Conservation (phyloP, 2,113 vertebrate genomes). For the Guaruba guarouba region DNA sequence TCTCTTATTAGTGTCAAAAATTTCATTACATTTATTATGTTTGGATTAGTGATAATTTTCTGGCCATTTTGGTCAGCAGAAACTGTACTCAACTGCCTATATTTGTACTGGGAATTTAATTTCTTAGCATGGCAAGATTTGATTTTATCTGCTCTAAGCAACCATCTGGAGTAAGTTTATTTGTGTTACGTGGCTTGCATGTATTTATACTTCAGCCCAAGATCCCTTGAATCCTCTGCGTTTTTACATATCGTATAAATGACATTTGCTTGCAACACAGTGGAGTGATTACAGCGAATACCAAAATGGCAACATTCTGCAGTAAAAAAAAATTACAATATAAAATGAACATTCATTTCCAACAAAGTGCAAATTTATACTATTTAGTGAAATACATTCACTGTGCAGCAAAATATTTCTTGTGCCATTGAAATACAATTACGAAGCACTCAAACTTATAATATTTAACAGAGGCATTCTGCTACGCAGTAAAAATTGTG, state of each 20-base stretch:
- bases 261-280: constrained; percentile 72
- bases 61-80: constrained; percentile 55
- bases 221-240: constrained; percentile 69
- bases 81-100: constrained; percentile 19
- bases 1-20: not conserved
- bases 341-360: constrained; percentile 76
- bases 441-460: constrained; percentile 55
- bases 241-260: constrained; percentile 71
- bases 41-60: constrained; percentile 56
- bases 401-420: constrained; percentile 55
- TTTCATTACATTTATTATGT: constrained; percentile 47
- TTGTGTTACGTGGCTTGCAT: constrained; percentile 70
- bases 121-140: constrained; percentile 61
- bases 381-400: constrained; percentile 64
- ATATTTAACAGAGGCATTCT: constrained; percentile 55
- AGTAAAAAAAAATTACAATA: constrained; percentile 64
- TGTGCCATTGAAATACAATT: constrained; percentile 68
- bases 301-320: constrained; percentile 71
- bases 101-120: constrained; percentile 64
- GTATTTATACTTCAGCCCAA: constrained; percentile 72
- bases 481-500: constrained; percentile 31
- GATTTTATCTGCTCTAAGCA: constrained; percentile 70
- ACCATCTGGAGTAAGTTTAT: constrained; percentile 78
- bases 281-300: constrained; percentile 73
- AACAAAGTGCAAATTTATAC: constrained; percentile 62